Conservation (phyloP, 1,140 invertebrate genomes). For the Leptopilina boulardi region DNA sequence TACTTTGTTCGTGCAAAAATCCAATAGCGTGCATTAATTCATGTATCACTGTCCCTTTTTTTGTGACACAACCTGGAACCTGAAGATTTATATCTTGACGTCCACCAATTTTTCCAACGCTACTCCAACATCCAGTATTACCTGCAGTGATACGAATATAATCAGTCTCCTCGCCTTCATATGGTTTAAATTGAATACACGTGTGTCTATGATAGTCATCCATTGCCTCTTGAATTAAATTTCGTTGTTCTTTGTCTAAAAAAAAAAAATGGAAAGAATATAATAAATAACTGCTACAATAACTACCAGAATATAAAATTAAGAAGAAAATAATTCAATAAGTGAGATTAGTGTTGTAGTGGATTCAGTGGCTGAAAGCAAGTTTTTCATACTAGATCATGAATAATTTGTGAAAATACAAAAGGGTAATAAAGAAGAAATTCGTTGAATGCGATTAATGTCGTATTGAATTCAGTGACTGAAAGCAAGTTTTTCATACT, state of each 20-base stretch:
- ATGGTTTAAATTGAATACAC: slow-evolving; percentile 84
- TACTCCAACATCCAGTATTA: slow-evolving; percentile 88
- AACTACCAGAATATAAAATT: not conserved
- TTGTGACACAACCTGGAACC: slow-evolving; percentile 83
- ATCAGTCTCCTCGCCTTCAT: slow-evolving; percentile 78
- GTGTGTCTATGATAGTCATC: slow-evolving; percentile 83
- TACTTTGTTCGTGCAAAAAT: slow-evolving; percentile 92
- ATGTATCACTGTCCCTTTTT: slow-evolving; percentile 87
- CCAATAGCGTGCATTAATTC: slow-evolving; percentile 91
- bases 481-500: too few species aligned
- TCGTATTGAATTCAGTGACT: too few species aligned
- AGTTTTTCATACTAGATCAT: too few species aligned
- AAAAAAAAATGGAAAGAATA: not conserved
- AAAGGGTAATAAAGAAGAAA: too few species aligned
- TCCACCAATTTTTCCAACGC: slow-evolving; percentile 84
- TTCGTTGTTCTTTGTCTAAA: slow-evolving; percentile 72
- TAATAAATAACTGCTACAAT: not conserved
- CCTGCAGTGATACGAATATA: slow-evolving; percentile 82
- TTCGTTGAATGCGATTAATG: too few species aligned
- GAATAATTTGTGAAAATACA: too few species aligned
- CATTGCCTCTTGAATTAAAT: slow-evolving; percentile 80
- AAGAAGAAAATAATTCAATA: not conserved
- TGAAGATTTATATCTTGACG: slow-evolving; percentile 85
- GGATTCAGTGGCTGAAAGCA: too few species aligned
- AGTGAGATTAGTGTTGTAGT: too few species aligned